Base-by-base conservation (phyloP, 2,797 vertebrate species). In the Sciurus vulgaris region DNA sequence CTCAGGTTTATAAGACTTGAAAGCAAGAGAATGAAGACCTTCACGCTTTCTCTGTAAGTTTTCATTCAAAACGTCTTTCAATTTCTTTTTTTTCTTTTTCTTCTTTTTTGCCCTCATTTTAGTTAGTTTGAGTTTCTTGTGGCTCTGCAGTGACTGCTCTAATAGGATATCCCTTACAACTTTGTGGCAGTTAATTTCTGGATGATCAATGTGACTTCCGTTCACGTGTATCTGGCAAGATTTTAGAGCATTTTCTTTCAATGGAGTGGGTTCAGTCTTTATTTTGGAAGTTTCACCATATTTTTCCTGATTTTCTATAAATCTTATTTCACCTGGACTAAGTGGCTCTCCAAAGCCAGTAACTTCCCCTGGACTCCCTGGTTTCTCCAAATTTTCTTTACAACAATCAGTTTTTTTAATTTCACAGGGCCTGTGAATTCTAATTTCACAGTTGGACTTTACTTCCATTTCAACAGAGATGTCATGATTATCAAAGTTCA, bases 41-140 rank as follows among this genome's bases (percentile, higher is more conserved):
- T 99, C 99, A 82, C 97, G 93, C 96, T 98, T 99, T 97, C 98
- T 98, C 98, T 98, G 98, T 76, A 98, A 97, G 97, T 98, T 98
- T 97, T 98, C 98, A 95, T 93, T 98, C 93, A 99, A 97, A 97
- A 98, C 98, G 97, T 99, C 99, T 96, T 98, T 99, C 92, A 98
- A 97, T 96, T 98, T 99, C 98, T 98, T 99, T 99, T 99, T 99
- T 98, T 99, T 99, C 97, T 99, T 99, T 94, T 99, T 99, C 98
- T 99, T 99, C 98, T 99, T 99, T 97, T 99, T 99, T 87, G 98
- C 98, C 93, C 98, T 98, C 93, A 99, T 98, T 92, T 98, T 98
- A 93, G 35, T 98, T 95, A 98, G 95, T 70, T 98, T 98, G 89
- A 98, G 89, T 95, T 98, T 98, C 92, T 98, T 98, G 41, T 97